Evolutionary conservation across 2,888 invertebrate species (phyloP), one percentile per base, ranked within the genome.

Genomic region (Azorinus chamasolen): DNA sequence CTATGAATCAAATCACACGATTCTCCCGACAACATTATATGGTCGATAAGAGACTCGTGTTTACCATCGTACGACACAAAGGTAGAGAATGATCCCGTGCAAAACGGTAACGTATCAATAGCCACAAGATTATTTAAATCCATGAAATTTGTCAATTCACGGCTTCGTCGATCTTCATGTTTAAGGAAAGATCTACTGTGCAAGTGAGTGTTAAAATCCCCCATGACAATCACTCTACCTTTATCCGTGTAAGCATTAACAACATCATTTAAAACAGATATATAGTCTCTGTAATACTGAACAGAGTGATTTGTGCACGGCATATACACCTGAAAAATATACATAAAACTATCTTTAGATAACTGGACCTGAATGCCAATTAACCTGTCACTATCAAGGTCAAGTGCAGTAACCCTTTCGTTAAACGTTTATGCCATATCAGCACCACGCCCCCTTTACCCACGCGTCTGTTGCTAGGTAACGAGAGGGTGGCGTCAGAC

Each of bases 161-260:
- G 1, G 14, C 59, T 41, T 27, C 46, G 12, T 22, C 10, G 12
- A 25, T 45, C 46, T 46, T 8, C n/a, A 12, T 46, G 4, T 24
- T 59, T 46, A 59, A 59, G 45, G 20, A 59, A 59, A 16, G 12
- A 3, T 5, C 2, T 12, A 22, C 59, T 46, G 22, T 59, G 41
- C 18, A 59, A 25, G 18, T 59, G 59, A 16, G 59, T 46, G 22
- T 59, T 59, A 43, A 59, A 59, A 45, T 59, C 59, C 4, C 59
- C 59, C 24, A 59, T 45, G 1, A 59, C 8, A 16, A 25, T 37
- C 12, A 59, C 24, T n/a, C 24, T 24, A n/a, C 25, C 45, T 46
- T 18, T 22, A 16, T 22, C 20, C 24, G 59, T 27, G 22, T 25
- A 45, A 16, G 18, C 22, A 32, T 27, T 25, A 8, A 45, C 32